These are phyloP conservation scores for Xerus rutilus DNA, from an alignment of 2,797 vertebrate species.

Conservation along the genomic window DNA sequence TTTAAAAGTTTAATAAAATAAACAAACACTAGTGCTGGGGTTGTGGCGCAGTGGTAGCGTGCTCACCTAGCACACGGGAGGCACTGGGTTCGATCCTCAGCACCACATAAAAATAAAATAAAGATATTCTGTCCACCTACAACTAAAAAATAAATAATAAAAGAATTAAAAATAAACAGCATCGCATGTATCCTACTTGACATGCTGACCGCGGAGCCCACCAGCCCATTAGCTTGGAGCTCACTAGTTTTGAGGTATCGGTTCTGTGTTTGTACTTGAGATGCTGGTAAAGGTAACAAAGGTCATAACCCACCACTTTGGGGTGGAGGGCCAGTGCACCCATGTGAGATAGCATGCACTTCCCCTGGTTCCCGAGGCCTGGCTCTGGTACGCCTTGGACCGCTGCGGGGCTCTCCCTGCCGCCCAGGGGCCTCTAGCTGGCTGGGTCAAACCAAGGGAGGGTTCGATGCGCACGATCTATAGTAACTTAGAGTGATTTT, in stretches of 20 bases:
- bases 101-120: too few species aligned
- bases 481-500: background rate
- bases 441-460: background rate
- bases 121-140: too few species aligned
- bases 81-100: too few species aligned
- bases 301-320: background rate
- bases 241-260: background rate
- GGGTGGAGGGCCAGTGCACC: rapidly evolving
- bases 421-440: background rate
- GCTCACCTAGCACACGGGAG: too few species aligned
- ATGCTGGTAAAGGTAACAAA: rapidly evolving
- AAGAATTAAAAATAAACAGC: too few species aligned
- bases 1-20: background rate
- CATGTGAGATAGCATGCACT: rapidly evolving
- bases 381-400: background rate
- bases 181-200: rapidly evolving
- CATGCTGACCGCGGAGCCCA: background rate
- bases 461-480: too few species aligned
- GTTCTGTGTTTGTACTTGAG: background rate
- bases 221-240: background rate
- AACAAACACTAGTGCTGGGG: background rate
- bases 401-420: background rate
- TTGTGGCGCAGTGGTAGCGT: too few species aligned
- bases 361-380: rapidly evolving
- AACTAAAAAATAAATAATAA: too few species aligned